Conservation (phyloP, 92 coral and sea anemone genomes). For the Porites cylindrica region DNA sequence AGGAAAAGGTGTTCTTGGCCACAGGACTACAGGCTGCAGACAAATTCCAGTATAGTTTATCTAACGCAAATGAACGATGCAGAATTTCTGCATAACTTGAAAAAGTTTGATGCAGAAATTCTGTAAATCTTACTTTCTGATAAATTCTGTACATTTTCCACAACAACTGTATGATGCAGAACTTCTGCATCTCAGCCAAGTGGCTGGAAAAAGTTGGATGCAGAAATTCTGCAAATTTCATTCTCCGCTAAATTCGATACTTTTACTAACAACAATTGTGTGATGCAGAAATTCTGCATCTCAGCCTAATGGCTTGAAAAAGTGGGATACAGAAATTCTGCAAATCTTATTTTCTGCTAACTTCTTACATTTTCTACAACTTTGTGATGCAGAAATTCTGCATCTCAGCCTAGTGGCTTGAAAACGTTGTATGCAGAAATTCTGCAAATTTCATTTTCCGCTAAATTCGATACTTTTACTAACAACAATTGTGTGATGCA, state of each 20-base stretch:
- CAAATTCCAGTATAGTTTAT: background rate
- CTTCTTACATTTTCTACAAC: too few relatives aligned
- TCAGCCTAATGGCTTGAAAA: background rate
- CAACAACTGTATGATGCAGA: background rate
- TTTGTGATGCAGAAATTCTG: too few relatives aligned
- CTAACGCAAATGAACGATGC: slow-evolving; percentile 1
- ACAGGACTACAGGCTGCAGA: too few relatives aligned
- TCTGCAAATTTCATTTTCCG: too few relatives aligned
- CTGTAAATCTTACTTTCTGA: background rate
- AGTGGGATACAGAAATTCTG: too few relatives aligned
- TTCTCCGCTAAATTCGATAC: background rate
- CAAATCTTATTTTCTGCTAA: too few relatives aligned
- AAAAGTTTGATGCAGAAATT: background rate
- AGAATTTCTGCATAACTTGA: background rate
- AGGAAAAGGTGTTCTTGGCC: background rate
- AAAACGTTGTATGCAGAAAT: too few relatives aligned
- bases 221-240: background rate
- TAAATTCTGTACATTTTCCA: background rate
- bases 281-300: slow-evolving; percentile 9
- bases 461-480: too few relatives aligned
- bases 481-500: too few relatives aligned
- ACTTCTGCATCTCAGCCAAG: background rate
- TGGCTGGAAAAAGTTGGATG: background rate
- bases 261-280: background rate
- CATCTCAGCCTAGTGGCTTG: too few relatives aligned